phyloP scores from a whole-genome alignment of 2,113 vertebrate species.

The Calidris pugnax region DNA sequence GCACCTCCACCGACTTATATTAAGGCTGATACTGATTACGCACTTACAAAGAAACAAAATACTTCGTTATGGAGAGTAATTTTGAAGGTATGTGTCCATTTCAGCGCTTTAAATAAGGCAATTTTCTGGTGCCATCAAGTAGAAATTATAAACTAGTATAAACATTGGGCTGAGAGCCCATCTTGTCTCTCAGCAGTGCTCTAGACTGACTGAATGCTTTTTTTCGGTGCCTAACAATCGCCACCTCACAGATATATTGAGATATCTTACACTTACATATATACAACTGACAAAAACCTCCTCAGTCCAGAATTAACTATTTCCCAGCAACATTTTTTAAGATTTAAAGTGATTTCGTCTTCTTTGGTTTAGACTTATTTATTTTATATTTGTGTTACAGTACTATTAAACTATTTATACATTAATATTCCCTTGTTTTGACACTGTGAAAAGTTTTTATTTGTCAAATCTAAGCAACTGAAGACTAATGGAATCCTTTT shows the following conservation, averaged over 20 bases:
- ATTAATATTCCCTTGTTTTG: background rate
- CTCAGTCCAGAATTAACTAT: background rate
- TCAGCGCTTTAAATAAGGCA: background rate
- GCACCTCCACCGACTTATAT: background rate
- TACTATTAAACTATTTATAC: background rate
- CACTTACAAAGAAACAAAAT: background rate
- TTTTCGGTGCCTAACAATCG: background rate
- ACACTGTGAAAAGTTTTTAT: background rate
- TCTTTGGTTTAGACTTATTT: background rate
- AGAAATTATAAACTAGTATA: background rate
- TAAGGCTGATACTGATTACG: background rate
- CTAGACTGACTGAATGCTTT: background rate
- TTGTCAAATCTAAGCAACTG: background rate
- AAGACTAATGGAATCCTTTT: background rate
- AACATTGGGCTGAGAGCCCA: background rate
- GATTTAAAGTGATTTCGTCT: background rate
- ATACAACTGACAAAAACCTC: background rate
- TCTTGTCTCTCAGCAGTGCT: background rate
- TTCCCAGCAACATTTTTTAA: background rate
- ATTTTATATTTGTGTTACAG: background rate
- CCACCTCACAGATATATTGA: background rate
- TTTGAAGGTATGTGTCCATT: background rate
- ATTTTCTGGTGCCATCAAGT: background rate
- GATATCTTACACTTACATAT: background rate
- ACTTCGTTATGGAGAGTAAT: background rate